Conservation (phyloP, 1,140 invertebrate genomes). For the Megalopta genalis region DNA sequence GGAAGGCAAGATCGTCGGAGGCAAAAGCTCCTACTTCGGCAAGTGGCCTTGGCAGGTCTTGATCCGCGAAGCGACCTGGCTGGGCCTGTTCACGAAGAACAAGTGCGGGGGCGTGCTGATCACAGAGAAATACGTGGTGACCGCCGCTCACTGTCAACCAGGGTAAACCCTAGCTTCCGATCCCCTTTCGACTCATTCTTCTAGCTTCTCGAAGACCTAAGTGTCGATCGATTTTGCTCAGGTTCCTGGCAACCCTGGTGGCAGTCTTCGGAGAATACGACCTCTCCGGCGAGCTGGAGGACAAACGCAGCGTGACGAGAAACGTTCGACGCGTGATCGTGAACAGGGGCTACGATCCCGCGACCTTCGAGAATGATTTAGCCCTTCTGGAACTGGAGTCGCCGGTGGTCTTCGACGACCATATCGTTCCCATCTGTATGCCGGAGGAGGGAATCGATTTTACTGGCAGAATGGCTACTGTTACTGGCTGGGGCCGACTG, state of each 20-base stretch:
- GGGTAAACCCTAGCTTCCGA: constrained; percentile 82
- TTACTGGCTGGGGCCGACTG: constrained; percentile 88
- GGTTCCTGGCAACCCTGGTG: constrained; percentile 93
- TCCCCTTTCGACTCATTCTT: not conserved
- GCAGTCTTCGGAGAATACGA: constrained; percentile 95
- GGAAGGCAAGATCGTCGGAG: constrained; percentile 92
- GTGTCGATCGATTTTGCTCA: constrained; percentile 69
- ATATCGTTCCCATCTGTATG: constrained; percentile 96
- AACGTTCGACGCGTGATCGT: constrained; percentile 94
- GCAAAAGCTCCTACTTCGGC: constrained; percentile 91
- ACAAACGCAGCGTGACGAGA: constrained; percentile 87
- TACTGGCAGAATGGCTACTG: constrained; percentile 90
- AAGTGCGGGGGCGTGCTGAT: constrained; percentile 97
- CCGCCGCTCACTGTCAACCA: constrained; percentile 96
- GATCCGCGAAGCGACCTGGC: constrained; percentile 94
- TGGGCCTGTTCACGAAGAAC: constrained; percentile 97
- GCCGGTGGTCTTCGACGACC: constrained; percentile 90
- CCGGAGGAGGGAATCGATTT: constrained; percentile 90
- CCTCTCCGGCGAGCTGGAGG: constrained; percentile 90
- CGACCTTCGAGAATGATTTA: constrained; percentile 94
- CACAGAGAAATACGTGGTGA: constrained; percentile 91
- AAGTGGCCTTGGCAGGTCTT: constrained; percentile 97
- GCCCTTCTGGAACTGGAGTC: constrained; percentile 91
- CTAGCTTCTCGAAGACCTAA: not conserved
- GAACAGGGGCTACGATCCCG: constrained; percentile 92